phyloP scores from a whole-genome alignment of 2,113 vertebrate genomes.

The Macaca fascicularis region T2T-MFA8v1.1 NC_088391.1:21589001-21589500 shows the following conservation, averaged over 20 bases:
- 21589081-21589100: not conserved
- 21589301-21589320: not conserved
- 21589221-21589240: not conserved
- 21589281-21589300: not conserved
- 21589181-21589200: slow-evolving; percentile 14
- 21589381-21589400: not conserved
- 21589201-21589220: not conserved
- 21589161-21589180: not conserved
- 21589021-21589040: not conserved
- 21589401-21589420: slow-evolving; percentile 23
- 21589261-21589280: not conserved
- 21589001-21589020: not conserved
- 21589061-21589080: not conserved
- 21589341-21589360: not conserved
- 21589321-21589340: not conserved
- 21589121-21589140: not conserved
- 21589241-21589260: slow-evolving; percentile 10
- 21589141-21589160: slow-evolving; percentile 20
- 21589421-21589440: not conserved
- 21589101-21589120: not conserved
- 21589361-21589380: not conserved
- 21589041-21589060: not conserved
- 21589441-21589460: not conserved
- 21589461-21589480: slow-evolving; percentile 10
- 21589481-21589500: not conserved